Base-by-base conservation (phyloP, 2,113 vertebrate species). In the Leucopsar rothschildi region DNA sequence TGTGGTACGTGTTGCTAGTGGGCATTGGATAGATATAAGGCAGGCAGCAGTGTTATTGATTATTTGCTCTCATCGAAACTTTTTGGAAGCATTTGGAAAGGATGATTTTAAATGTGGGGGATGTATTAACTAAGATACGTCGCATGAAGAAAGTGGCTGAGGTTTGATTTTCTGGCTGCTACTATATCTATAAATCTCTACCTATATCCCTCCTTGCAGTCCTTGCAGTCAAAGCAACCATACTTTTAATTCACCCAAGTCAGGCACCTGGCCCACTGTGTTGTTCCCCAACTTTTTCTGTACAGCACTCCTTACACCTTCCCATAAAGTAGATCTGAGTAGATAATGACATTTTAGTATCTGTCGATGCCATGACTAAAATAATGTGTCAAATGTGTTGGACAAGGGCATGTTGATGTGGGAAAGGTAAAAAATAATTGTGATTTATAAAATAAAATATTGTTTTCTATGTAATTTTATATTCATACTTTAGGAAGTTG, bases 21-120 rank as follows among this genome's bases (percentile, higher is more conserved):
- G 27, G 21, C 24, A 27, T 6, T 8, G 28, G 6, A 27, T 40
- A 49, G 57, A 6, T 28, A 18, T 4, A 42, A 56, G 37, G 15
- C 12, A 70, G 25, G 37, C 13, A 71, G 35, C 17, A 66, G 25
- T 0, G 0, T 45, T 53, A 25, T 27, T 14, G 42, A n/a, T 12
- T 14, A 44, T 42, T 18, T 39, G 3, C 16, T 44, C 2, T 44
- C 11, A 0, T 40, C 53, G 64, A 80, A 77, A 71, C 12, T 23
- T 27, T 10, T 13, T 83, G 39, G 22, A 71, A 68, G 4, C 0
- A 1, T 50, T 86, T 47, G 35, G 25, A 20, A 81, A 20, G 19
- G 2, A 9, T 66, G 27, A 27, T 29, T 24, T 45, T 68, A 37
- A 76, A 55, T 28, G 27, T 13, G 33, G 28, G 22, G 39, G 42